These are phyloP conservation scores for Bombus turneri DNA, from an alignment of 1,140 invertebrate species.

Conservation along the genomic window DNA sequence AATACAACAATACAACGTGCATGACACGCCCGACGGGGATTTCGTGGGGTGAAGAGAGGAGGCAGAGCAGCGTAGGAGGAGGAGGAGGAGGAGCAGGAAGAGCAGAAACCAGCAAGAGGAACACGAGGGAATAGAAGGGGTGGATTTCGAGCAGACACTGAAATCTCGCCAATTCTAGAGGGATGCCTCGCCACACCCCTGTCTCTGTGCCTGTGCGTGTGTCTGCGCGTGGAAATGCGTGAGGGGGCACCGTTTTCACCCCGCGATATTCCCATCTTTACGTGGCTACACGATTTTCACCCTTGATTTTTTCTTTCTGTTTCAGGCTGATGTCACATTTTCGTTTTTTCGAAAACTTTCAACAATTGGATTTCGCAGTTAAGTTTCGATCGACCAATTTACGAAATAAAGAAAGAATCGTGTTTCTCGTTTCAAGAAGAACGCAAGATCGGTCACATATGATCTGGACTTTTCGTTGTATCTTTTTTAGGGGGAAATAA, in stretches of 20 bases:
- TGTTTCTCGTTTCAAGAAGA: background rate
- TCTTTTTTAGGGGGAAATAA: background rate
- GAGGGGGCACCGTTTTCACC: constrained; percentile 29
- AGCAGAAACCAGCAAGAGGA: constrained; percentile 39
- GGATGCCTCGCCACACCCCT: constrained; percentile 67
- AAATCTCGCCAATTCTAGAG: constrained; percentile 82
- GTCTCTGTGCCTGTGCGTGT: background rate
- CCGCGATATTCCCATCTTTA: constrained; percentile 20
- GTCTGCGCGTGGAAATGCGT: constrained; percentile 21
- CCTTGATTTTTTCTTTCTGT: constrained; percentile 27
- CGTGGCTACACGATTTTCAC: constrained; percentile 30
- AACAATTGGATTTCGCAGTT: no score
- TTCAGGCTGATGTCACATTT: background rate
- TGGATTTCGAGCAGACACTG: constrained; percentile 76
- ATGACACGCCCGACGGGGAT: constrained; percentile 81
- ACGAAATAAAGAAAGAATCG: background rate
- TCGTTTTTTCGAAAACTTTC: background rate
- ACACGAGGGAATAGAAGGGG: constrained; percentile 43
- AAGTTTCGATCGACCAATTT: no score
- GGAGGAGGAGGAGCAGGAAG: constrained; percentile 52
- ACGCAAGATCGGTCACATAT: background rate
- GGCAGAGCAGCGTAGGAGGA: constrained; percentile 41
- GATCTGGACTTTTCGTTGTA: background rate
- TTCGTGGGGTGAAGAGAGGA: constrained; percentile 58
- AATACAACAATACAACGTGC: constrained; percentile 81